Base-by-base conservation (phyloP, 2,797 vertebrate genomes). In the Leptoclinus maculatus region DNA sequence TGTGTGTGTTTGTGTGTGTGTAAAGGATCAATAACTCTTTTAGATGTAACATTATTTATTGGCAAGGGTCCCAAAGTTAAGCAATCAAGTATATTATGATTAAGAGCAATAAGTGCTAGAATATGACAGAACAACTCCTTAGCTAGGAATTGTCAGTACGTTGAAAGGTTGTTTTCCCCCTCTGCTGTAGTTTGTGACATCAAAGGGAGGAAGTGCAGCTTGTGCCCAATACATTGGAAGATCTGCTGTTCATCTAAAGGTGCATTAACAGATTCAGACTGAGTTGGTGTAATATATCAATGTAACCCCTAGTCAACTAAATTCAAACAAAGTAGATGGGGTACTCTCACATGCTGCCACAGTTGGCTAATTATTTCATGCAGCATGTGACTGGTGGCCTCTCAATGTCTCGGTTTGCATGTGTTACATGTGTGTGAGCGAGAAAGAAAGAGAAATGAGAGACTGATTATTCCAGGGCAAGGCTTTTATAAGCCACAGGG, bases 401-500 rank as follows among this genome's bases (percentile, higher is more conserved):
- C 34, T 72, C 71, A 45, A 14, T 72, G 54, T 36, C 32, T 65
- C 64, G n/a, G 39, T 69, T 34, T 79, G 51, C 74, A 66, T 72
- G 62, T 25, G 17, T 76, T 62, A 23, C 4, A 34, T 65, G 45
- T 34, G 41, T 66, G 56, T 53, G 27, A 13, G 45, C 25, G 64
- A 49, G 76, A 45, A 64, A 34, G 67, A 25, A 17, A 3, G 9
- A 25, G 19, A 12, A 27, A 17, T 59, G 58, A 62, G 47, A 71
- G 47, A 54, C 29, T 60, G 71, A n/a, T 86, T 74, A 80, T 89
- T 82, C 71, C 75, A 74, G 49, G 73, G 72, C 81, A 90, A 88
- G 71, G 87, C 92, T 91, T 91, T 93, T 90, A 91, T 80, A 88
- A 91, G 81, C 86, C 92, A 90, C 89, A 87, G 27, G 85, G 88